Evolutionary conservation across 2,797 vertebrate genomes (phyloP), one percentile per base, ranked within the genome.

Genomic region (Rhinogobio ventralis): DNA sequence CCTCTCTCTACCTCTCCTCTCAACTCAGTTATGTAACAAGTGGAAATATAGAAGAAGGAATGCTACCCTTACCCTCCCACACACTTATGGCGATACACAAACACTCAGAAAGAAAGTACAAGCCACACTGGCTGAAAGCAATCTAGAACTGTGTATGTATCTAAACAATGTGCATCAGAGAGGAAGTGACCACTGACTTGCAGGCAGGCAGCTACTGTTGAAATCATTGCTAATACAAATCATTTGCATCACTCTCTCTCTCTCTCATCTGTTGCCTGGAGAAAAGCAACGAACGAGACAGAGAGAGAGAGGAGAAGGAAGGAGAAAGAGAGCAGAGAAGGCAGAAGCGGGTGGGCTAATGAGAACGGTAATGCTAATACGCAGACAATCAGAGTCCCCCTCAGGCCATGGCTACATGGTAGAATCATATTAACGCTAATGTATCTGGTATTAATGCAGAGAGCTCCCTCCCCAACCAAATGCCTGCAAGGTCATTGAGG

Each of bases 351-450:
- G 92, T 89, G 87, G 91, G 91, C 91, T 93, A 90, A 94, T 93
- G 92, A 93, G 90, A 89, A 93, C 91, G 92, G 90, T 93, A 92
- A 93, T 93, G 92, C 90, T 92, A 93, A 93, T 93, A 92, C 90
- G 90, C 90, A 91, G 91, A 93, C 92, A 93, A 94, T 94, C 93
- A 92, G 88, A 91, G 86, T 85, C 75, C 86, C 92, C 93, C 94
- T 89, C 88, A 87, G 93, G 93, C 92, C 75, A 79, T 51, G 76
- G 87, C 90, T 91, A 92, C 93, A 94, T 91, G 90, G 91, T 91
- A 93, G 89, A 91, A 93, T 94, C 93, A 93, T 94, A 95, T 94
- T 94, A 93, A 90, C 57, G 49, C 89, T 93, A 92, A 94, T 94
- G 92, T 91, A 89, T 91, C 88, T 89, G 88, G 89, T 90, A 93